These are phyloP conservation scores for Mareca penelope DNA, from an alignment of 2,797 vertebrate species.

Conservation along the genomic window DNA sequence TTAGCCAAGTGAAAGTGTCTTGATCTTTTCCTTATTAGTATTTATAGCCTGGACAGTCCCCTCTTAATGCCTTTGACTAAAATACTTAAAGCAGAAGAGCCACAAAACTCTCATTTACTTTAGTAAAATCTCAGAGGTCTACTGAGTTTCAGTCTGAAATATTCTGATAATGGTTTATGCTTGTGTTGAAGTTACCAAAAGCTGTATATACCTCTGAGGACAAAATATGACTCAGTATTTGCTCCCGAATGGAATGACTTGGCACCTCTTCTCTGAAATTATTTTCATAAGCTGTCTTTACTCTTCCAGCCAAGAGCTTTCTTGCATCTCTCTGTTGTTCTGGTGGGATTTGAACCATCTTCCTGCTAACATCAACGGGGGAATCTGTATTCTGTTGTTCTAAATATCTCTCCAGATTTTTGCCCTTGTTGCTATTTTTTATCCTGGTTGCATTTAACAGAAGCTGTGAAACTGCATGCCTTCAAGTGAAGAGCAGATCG, in stretches of 20 bases:
- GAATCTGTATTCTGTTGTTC: background rate
- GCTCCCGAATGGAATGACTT: background rate
- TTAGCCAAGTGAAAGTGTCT: background rate
- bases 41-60: background rate
- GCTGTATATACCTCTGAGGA: background rate
- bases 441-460: background rate
- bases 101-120: background rate
- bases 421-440: background rate
- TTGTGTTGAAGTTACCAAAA: constrained; percentile 3
- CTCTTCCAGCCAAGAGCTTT: background rate
- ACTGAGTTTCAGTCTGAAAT: background rate
- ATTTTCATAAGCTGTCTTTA: background rate
- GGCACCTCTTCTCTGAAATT: background rate
- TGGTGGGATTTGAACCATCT: background rate
- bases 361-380: background rate
- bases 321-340: background rate
- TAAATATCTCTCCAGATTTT: background rate
- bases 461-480: background rate
- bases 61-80: background rate
- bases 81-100: background rate
- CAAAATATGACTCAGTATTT: background rate
- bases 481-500: background rate
- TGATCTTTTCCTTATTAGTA: background rate
- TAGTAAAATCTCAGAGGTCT: background rate
- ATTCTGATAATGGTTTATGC: background rate